Evolutionary conservation across 92 coral and sea anemone species (phyloP).

Genomic region (Meandrina meandrites): DNA sequence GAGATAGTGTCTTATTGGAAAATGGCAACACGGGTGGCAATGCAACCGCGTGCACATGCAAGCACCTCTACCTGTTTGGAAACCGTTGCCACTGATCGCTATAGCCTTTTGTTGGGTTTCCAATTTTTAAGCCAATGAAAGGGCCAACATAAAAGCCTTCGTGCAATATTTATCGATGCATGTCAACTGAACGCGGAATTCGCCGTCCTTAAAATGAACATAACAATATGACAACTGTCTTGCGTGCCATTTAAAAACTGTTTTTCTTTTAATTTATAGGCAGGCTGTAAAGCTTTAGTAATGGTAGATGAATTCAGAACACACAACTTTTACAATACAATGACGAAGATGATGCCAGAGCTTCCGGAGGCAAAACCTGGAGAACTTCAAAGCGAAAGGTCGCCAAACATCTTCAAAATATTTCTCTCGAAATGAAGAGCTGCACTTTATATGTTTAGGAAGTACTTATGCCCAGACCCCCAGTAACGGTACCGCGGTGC

Average conservation of each 20-base stretch:
- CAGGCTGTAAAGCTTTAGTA: constrained; percentile 86
- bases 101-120: neutral
- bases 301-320: constrained; percentile 75
- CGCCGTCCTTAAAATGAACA: neutral
- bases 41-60: too few relatives aligned
- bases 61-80: too few relatives aligned
- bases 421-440: neutral
- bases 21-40: too few relatives aligned
- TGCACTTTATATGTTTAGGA: too few relatives aligned
- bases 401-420: neutral
- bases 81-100: neutral
- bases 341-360: constrained; percentile 76
- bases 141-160: neutral
- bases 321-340: constrained; percentile 75
- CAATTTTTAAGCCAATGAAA: neutral
- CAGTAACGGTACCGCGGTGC: too few relatives aligned
- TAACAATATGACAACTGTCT: too few relatives aligned
- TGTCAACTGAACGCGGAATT: neutral
- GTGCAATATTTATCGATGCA: neutral
- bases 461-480: too few relatives aligned
- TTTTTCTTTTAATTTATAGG: constrained; percentile 32
- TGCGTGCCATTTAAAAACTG: neutral
- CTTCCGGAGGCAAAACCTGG: constrained; percentile 81
- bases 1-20: too few relatives aligned
- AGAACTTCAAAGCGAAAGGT: constrained; percentile 78